Evolutionary conservation across 2,113 vertebrate species (phyloP).

Genomic region (Origma solitaria): DNA sequence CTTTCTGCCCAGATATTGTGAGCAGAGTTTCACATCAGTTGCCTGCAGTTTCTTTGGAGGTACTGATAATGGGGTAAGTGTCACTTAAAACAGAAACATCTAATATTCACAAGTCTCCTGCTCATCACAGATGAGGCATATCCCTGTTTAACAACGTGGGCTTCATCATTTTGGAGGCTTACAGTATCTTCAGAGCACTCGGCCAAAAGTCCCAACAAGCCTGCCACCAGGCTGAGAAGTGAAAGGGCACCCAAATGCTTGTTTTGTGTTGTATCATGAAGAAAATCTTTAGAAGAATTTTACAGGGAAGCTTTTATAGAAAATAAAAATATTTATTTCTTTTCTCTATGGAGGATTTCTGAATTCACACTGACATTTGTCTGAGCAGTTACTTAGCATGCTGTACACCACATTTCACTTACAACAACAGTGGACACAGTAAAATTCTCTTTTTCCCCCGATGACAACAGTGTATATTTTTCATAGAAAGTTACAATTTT

Average conservation of each 20-base stretch:
- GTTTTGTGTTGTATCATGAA: background rate
- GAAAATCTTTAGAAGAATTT: constrained; percentile 37
- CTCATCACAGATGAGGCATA: background rate
- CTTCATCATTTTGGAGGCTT: background rate
- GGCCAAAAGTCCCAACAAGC: background rate
- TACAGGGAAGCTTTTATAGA: constrained; percentile 45
- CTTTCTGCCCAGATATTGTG: background rate
- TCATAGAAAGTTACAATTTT: background rate
- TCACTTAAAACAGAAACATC: background rate
- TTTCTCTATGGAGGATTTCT: background rate
- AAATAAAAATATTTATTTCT: constrained; percentile 51
- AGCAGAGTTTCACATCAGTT: background rate
- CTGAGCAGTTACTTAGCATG: background rate
- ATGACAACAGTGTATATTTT: background rate
- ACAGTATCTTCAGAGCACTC: background rate
- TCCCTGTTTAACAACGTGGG: background rate
- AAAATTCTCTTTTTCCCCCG: background rate
- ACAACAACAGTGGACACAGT: background rate
- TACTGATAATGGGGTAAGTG: background rate
- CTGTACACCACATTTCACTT: constrained; percentile 16
- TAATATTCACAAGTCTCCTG: background rate
- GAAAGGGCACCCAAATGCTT: background rate
- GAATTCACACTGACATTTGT: constrained; percentile 8
- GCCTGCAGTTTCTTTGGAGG: background rate
- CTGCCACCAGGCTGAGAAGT: background rate